These are phyloP conservation scores for Lasioglossum morio DNA, from an alignment of 2,888 invertebrate species.

Conservation along the genomic window DNA sequence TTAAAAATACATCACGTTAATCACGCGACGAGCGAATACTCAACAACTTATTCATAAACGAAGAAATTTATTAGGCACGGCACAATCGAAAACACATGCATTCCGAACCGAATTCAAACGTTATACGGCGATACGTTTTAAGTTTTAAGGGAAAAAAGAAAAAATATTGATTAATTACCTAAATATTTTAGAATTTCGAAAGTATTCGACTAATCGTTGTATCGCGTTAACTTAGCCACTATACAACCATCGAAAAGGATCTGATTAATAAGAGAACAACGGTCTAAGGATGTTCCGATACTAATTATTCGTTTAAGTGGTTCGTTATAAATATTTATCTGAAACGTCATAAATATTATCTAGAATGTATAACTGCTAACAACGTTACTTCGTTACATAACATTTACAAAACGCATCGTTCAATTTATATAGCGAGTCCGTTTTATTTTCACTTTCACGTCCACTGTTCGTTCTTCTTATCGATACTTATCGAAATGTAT, in stretches of 20 bases:
- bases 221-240: background rate
- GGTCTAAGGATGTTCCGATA: background rate
- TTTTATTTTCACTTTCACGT: conserved; percentile 40
- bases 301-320: background rate
- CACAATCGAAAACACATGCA: background rate
- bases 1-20: conserved; percentile 19
- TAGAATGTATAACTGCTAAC: background rate
- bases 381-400: background rate
- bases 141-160: background rate
- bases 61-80: conserved; percentile 4
- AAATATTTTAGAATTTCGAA: conserved; percentile 30
- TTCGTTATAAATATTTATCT: conserved; percentile 13
- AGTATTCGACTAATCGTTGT: background rate
- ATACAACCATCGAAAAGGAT: background rate
- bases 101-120: background rate
- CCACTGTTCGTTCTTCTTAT: background rate
- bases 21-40: background rate
- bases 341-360: conserved; percentile 6
- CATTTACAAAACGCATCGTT: conserved; percentile 13
- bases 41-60: background rate
- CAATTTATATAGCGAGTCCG: conserved; percentile 1
- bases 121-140: background rate
- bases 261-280: background rate
- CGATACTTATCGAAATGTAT: conserved; percentile 8
- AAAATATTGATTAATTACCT: conserved; percentile 31